phyloP scores from a whole-genome alignment of 2,888 invertebrate species.

The Cryptosula pallasiana region DNA sequence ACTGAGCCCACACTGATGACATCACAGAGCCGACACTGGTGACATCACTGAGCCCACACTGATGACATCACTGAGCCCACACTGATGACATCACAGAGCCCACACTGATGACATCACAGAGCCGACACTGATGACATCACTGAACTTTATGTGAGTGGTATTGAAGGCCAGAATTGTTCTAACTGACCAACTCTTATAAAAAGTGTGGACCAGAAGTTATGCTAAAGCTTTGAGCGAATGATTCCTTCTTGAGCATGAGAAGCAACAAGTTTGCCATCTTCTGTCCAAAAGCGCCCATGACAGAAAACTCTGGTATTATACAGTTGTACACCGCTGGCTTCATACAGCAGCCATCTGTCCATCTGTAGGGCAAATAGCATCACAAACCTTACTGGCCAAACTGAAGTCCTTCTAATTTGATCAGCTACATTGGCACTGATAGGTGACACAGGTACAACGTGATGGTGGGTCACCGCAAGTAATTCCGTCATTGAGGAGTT shows the following conservation, averaged over 20 bases:
- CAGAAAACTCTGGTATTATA: slow-evolving; percentile 49
- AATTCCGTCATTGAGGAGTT: background rate
- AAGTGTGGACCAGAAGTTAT: too few species aligned
- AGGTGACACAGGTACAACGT: background rate
- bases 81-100: too few species aligned
- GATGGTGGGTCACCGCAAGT: background rate
- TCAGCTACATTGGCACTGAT: too few species aligned
- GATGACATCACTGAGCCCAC: too few species aligned
- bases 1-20: too few species aligned
- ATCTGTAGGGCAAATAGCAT: slow-evolving; percentile 43
- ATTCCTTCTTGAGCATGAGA: slow-evolving; percentile 55
- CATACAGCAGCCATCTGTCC: slow-evolving; percentile 55
- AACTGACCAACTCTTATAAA: background rate
- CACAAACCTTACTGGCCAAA: too few species aligned
- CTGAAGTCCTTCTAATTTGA: too few species aligned
- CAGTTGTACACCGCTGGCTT: slow-evolving; percentile 29
- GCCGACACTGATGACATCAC: too few species aligned
- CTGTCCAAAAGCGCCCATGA: slow-evolving; percentile 52
- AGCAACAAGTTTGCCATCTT: slow-evolving; percentile 52
- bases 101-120: too few species aligned
- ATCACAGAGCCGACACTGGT: too few species aligned
- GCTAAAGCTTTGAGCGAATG: slow-evolving; percentile 34
- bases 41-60: too few species aligned
- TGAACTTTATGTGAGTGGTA: too few species aligned
- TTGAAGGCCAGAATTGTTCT: background rate